Conservation (phyloP, 1,140 invertebrate genomes). For the Cherax quadricarinatus region DNA sequence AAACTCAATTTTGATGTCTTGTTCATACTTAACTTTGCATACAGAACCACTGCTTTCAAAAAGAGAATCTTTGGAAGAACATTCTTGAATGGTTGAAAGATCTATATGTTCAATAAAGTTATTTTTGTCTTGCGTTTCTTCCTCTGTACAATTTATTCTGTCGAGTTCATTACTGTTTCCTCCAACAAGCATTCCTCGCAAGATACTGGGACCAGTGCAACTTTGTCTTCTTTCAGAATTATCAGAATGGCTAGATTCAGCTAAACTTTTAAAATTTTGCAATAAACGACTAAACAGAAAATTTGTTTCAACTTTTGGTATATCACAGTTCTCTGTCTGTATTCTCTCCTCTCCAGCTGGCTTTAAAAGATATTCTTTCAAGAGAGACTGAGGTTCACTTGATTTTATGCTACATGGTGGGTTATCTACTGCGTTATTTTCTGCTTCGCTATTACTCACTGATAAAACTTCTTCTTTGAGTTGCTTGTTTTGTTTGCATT, state of each 20-base stretch:
- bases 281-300: constrained; percentile 57
- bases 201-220: constrained; percentile 17
- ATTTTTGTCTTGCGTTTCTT: neutral
- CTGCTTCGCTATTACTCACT: neutral
- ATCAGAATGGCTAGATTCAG: constrained; percentile 38
- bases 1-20: constrained; percentile 41
- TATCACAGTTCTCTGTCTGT: constrained; percentile 44
- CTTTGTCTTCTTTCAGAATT: neutral
- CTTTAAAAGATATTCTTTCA: constrained; percentile 62
- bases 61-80: neutral
- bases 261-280: constrained; percentile 54
- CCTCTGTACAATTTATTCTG: neutral
- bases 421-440: neutral
- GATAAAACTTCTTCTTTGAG: neutral
- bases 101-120: constrained; percentile 10
- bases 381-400: constrained; percentile 40
- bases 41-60: neutral
- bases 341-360: constrained; percentile 51
- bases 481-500: neutral
- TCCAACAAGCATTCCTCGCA: constrained; percentile 47
- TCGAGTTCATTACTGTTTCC: neutral
- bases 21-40: neutral
- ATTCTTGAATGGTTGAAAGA: neutral
- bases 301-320: constrained; percentile 56
- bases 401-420: neutral